phyloP scores from a whole-genome alignment of 2,113 vertebrate genomes.

The Dicerorhinus sumatrensis region DNA sequence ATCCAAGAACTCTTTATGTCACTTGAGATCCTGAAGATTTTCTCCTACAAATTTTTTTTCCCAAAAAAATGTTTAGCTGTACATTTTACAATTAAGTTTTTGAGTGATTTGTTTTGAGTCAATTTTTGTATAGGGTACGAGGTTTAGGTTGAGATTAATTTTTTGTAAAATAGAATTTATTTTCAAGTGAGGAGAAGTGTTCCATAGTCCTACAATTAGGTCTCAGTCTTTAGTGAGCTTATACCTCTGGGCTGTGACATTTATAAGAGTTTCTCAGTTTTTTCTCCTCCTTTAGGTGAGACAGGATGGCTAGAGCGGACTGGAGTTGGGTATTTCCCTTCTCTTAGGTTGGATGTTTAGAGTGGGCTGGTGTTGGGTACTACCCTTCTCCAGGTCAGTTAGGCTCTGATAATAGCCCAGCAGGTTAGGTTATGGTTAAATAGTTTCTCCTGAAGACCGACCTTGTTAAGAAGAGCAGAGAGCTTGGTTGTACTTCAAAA shows the following conservation, averaged over 20 bases:
- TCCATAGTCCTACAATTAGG: neutral
- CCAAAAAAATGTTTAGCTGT: neutral
- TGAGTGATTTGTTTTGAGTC: neutral
- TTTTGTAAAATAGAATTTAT: neutral
- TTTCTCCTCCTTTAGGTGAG: neutral
- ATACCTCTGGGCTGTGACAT: neutral
- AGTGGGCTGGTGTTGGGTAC: neutral
- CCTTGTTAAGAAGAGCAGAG: neutral
- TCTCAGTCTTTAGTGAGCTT: neutral
- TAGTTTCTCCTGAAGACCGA: neutral
- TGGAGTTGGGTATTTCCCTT: neutral
- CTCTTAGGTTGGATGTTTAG: neutral
- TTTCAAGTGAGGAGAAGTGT: neutral
- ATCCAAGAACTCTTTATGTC: neutral
- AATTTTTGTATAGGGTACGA: neutral
- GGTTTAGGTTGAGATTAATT: neutral
- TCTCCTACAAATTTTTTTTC: neutral
- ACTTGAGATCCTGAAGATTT: neutral
- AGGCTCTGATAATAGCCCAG: neutral
- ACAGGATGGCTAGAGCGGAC: neutral
- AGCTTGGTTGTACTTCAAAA: neutral
- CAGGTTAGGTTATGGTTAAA: neutral
- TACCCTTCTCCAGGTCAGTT: neutral
- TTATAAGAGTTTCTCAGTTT: neutral
- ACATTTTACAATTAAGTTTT: neutral